Evolutionary conservation across 2,797 vertebrate species (phyloP).

Genomic region (Calcarius lapponicus): DNA sequence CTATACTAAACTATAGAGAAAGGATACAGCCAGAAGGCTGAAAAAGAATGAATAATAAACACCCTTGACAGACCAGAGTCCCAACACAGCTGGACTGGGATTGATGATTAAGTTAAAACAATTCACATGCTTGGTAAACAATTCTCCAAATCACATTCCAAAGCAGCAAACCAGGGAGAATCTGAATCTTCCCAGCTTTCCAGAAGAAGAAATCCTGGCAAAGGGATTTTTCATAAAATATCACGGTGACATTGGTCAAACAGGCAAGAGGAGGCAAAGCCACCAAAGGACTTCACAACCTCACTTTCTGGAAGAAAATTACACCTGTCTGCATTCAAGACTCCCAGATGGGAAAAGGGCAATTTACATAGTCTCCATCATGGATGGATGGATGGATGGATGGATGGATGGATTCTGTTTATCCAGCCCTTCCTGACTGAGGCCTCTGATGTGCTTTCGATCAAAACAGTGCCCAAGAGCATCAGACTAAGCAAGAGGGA

Average conservation of each 20-base stretch:
- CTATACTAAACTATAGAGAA: too few relatives aligned
- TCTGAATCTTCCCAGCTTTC: too few relatives aligned
- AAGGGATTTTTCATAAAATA: too few relatives aligned
- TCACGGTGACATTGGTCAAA: neutral
- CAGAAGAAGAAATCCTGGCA: too few relatives aligned
- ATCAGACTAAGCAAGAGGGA: neutral
- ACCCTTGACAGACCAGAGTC: too few relatives aligned
- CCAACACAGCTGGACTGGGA: too few relatives aligned
- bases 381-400: neutral
- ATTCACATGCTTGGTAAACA: too few relatives aligned
- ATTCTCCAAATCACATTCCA: too few relatives aligned
- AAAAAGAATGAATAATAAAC: too few relatives aligned
- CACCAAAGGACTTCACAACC: neutral
- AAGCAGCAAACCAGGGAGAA: too few relatives aligned
- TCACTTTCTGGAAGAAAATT: neutral
- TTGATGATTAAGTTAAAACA: too few relatives aligned
- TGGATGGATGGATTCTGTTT: neutral
- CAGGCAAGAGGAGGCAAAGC: neutral
- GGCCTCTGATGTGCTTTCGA: neutral
- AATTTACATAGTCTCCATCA: neutral
- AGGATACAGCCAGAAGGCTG: too few relatives aligned
- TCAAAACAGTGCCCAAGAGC: neutral
- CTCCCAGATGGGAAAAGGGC: neutral
- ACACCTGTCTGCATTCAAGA: neutral
- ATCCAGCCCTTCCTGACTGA: neutral